A percentile compares a stretch with the other conserved stretches of the same genome.
Conservation (phyloP, 2,888 invertebrate genomes). For the Dendrolimus houi region DNA sequence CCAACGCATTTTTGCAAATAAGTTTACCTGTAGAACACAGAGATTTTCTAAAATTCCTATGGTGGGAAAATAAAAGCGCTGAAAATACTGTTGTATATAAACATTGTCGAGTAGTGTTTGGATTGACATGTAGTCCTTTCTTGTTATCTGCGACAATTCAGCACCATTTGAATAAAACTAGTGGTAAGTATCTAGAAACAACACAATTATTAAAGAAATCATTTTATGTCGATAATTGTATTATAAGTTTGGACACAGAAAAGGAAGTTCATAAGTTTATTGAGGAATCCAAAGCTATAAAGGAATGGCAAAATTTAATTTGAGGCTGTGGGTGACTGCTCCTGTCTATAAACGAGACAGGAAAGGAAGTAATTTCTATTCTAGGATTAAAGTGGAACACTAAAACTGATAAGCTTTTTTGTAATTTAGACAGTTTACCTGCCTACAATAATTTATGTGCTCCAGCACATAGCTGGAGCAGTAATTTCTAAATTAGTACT, state of each 20-base stretch:
- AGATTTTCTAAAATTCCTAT: conserved; percentile 7
- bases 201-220: too few relatives aligned
- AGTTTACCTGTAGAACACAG: conserved; percentile 4
- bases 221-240: too few relatives aligned
- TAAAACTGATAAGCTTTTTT: too few relatives aligned
- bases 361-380: too few relatives aligned
- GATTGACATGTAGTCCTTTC: conserved; percentile 6
- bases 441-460: too few relatives aligned
- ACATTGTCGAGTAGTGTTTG: conserved; percentile 8
- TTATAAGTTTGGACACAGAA: conserved; percentile 3
- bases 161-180: neutral
- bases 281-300: neutral
- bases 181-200: neutral
- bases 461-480: too few relatives aligned
- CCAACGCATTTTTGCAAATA: conserved; percentile 8
- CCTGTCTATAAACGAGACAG: too few relatives aligned
- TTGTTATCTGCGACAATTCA: conserved; percentile 1
- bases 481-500: too few relatives aligned
- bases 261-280: conserved; percentile 1
- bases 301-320: neutral
- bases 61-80: conserved; percentile 4
- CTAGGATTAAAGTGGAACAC: too few relatives aligned
- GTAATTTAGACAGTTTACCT: too few relatives aligned
- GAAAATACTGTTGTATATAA: neutral
- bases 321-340: too few relatives aligned